phyloP scores from a whole-genome alignment of 1,140 invertebrate genomes.

The Halesus radiatus region DNA sequence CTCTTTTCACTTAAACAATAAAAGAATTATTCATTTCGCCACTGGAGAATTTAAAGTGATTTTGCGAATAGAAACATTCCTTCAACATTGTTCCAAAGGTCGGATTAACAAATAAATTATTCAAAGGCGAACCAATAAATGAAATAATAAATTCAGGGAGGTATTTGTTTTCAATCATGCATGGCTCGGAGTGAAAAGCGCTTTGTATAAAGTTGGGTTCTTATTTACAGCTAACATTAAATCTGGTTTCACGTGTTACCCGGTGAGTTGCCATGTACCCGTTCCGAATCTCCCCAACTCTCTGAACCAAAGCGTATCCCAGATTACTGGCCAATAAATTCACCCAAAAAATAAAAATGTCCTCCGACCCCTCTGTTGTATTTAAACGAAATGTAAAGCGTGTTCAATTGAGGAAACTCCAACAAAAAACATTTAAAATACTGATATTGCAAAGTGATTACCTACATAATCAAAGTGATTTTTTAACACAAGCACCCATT shows the following conservation, averaged over 20 bases:
- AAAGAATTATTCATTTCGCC: too few species aligned
- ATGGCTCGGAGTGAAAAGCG: constrained; percentile 14
- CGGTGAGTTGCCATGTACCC: constrained; percentile 9
- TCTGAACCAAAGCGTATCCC: constrained; percentile 26
- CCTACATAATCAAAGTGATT: too few species aligned
- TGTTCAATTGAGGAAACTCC: background rate
- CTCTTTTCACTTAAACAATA: too few species aligned
- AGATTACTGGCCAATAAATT: constrained; percentile 55
- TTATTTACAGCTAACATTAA: constrained; percentile 50
- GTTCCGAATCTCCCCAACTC: background rate
- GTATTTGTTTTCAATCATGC: background rate
- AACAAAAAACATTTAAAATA: background rate
- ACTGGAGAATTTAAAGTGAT: too few species aligned
- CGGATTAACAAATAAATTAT: background rate
- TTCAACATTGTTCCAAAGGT: background rate
- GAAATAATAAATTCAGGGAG: background rate
- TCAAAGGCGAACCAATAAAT: background rate
- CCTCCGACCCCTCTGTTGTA: background rate
- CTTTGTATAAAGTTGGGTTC: constrained; percentile 23
- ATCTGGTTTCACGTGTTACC: constrained; percentile 36
- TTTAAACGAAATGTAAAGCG: background rate
- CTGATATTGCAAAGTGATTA: too few species aligned
- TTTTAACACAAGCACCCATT: too few species aligned
- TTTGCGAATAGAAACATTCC: background rate
- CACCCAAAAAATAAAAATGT: constrained; percentile 52